phyloP scores from a whole-genome alignment of 2,888 invertebrate genomes.

The Oscheius sp. region DNA sequence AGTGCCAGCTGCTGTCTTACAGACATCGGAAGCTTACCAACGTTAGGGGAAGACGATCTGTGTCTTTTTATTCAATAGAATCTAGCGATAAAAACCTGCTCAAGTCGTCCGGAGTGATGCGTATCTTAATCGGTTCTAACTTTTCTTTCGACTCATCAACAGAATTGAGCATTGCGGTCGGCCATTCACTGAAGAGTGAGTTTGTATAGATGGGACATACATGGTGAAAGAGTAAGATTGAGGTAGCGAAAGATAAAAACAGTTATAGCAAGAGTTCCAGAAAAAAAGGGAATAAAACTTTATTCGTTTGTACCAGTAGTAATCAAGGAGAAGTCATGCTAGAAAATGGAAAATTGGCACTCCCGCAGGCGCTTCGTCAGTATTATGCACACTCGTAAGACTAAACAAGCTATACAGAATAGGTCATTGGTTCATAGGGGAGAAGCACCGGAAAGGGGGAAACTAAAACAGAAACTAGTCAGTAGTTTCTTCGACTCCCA shows the following conservation, averaged over 20 bases:
- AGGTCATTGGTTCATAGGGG: slow-evolving; percentile 2
- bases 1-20: slow-evolving; percentile 45
- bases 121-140: slow-evolving; percentile 14
- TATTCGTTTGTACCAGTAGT: slow-evolving; percentile 3
- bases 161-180: not conserved
- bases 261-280: no score
- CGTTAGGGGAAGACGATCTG: slow-evolving; percentile 26
- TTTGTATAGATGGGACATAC: no score
- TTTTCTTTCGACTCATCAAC: not conserved
- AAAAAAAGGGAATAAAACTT: no score
- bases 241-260: no score
- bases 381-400: slow-evolving; percentile 35
- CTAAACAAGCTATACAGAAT: not conserved
- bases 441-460: slow-evolving; percentile 7
- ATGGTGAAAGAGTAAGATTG: no score
- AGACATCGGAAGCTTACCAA: slow-evolving; percentile 27
- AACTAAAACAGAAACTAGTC: slow-evolving; percentile 1
- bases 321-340: not conserved
- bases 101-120: slow-evolving; percentile 3
- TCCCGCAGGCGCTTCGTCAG: slow-evolving; percentile 14
- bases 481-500: slow-evolving; percentile 13
- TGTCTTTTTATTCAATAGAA: not conserved
- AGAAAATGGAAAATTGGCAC: not conserved
- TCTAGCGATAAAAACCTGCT: not conserved
- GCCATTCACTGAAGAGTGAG: no score